Percentiles rank a stretch among this genome's conserved stretches.
Evolutionary conservation across 2,113 vertebrate genomes (phyloP).

Genomic region (Odobenus rosmarus): DNA sequence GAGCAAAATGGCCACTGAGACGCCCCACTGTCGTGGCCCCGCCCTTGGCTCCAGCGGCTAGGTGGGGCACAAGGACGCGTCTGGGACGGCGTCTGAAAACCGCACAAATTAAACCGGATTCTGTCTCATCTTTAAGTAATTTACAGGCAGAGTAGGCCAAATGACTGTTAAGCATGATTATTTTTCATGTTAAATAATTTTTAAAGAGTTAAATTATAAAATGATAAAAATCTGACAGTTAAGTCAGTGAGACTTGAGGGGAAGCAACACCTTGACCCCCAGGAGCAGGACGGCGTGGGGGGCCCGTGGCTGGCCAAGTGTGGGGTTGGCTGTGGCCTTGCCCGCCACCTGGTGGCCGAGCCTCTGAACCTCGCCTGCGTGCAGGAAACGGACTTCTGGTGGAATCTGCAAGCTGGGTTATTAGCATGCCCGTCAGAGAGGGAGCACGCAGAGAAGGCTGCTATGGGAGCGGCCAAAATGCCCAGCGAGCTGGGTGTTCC

Average conservation of each 20-base stretch:
- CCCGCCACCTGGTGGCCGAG: neutral
- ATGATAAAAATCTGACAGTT: neutral
- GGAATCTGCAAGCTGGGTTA: rapidly evolving
- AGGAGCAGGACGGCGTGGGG: rapidly evolving
- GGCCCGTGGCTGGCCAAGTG: rapidly evolving
- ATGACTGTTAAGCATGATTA: neutral
- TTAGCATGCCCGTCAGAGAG: rapidly evolving
- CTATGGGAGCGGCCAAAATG: rapidly evolving
- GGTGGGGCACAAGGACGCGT: neutral
- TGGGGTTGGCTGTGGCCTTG: rapidly evolving
- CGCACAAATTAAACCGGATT: neutral
- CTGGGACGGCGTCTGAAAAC: neutral
- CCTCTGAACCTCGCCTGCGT: rapidly evolving
- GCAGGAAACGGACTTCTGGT: rapidly evolving
- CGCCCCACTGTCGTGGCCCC: rapidly evolving
- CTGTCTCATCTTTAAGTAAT: neutral
- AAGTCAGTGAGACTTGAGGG: rapidly evolving
- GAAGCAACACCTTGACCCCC: rapidly evolving
- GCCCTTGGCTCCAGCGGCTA: rapidly evolving
- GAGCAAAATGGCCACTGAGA: rapidly evolving
- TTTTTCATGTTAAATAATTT: neutral
- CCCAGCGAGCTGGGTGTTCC: neutral
- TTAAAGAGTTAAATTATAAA: neutral
- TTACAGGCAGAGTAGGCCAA: neutral
- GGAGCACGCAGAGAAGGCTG: no score